These are phyloP conservation scores for Chloropsis cyanopogon DNA, from an alignment of 2,113 vertebrate genomes.

Conservation along the genomic window DNA sequence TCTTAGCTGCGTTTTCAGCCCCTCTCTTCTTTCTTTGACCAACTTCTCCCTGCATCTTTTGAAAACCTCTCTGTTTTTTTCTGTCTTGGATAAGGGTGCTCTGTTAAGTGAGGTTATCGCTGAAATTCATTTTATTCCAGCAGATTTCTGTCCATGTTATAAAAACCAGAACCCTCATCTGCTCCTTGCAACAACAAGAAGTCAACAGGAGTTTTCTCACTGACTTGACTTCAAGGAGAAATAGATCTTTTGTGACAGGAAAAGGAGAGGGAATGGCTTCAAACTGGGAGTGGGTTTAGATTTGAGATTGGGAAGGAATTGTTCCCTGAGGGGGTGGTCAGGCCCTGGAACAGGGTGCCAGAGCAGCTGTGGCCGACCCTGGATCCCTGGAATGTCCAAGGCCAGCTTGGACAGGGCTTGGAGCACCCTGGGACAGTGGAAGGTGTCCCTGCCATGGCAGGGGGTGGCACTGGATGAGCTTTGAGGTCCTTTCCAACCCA, in stretches of 20 bases:
- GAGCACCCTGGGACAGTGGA: neutral
- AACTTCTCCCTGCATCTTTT: neutral
- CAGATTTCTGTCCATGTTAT: neutral
- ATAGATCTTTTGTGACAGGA: neutral
- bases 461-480: fast-evolving
- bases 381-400: neutral
- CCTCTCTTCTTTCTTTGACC: neutral
- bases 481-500: neutral
- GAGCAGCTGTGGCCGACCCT: neutral
- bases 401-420: fast-evolving
- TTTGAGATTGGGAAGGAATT: neutral
- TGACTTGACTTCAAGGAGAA: neutral
- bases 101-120: neutral
- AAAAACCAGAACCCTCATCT: neutral
- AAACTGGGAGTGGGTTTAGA: neutral
- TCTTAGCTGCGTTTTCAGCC: neutral
- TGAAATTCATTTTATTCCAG: neutral
- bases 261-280: neutral
- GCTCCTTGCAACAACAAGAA: neutral
- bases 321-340: fast-evolving
- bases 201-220: neutral
- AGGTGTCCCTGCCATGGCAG: neutral
- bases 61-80: neutral
- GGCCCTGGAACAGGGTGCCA: neutral
- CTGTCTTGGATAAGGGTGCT: neutral